Conservation (phyloP, 1,140 invertebrate species). For the Ips typographus region DNA sequence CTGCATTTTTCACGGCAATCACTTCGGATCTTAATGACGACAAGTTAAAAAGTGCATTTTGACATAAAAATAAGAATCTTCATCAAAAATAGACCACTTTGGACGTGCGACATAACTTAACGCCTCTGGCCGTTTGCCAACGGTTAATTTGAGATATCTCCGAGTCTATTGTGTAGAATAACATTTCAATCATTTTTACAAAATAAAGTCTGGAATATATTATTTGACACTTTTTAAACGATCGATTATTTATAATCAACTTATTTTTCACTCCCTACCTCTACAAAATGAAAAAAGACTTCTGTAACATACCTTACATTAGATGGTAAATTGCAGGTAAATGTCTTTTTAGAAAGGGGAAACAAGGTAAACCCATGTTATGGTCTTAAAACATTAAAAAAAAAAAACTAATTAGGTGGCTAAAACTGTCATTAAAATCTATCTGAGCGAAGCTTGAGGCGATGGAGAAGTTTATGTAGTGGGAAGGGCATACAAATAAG, state of each 20-base stretch:
- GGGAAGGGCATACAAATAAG: too few species aligned
- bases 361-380: too few species aligned
- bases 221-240: conserved; percentile 1
- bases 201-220: conserved; percentile 13
- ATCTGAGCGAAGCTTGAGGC: too few species aligned
- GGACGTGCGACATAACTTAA: conserved; percentile 51
- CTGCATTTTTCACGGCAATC: conserved; percentile 36
- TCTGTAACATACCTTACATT: too few species aligned
- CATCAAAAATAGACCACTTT: conserved; percentile 52
- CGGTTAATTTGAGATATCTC: conserved; percentile 52
- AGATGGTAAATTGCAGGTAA: too few species aligned
- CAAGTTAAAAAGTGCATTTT: conserved; percentile 37
- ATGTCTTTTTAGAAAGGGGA: too few species aligned
- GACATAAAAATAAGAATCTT: conserved; percentile 40
- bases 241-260: neutral
- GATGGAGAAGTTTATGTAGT: too few species aligned
- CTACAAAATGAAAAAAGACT: too few species aligned
- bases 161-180: conserved; percentile 48
- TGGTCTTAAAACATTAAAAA: too few species aligned
- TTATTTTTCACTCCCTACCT: neutral
- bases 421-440: too few species aligned
- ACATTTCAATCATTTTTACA: conserved; percentile 29
- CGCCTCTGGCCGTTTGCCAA: conserved; percentile 46
- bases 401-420: too few species aligned
- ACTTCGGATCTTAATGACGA: conserved; percentile 35